Evolutionary conservation across 2,113 vertebrate genomes (phyloP).

Genomic region (Entomyzon cyanotis): DNA sequence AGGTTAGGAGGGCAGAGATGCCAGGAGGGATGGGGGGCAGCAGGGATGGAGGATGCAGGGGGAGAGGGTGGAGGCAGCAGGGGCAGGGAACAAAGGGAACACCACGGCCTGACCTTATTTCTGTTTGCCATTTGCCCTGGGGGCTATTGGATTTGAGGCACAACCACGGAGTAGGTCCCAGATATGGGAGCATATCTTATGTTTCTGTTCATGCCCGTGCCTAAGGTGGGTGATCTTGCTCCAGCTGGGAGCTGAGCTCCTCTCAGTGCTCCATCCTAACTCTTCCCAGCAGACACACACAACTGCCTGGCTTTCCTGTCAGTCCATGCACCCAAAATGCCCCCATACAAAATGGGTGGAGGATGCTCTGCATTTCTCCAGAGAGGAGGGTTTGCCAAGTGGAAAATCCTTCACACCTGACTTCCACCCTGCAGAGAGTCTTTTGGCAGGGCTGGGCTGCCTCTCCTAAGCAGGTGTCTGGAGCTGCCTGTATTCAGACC

Average conservation of each 20-base stretch:
- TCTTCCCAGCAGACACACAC: not conserved
- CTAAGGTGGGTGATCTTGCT: not conserved
- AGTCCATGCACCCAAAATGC: fast-evolving
- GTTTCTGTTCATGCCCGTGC: fast-evolving
- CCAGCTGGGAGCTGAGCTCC: not conserved
- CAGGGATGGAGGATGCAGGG: not conserved
- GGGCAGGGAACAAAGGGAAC: not conserved
- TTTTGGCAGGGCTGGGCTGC: not conserved
- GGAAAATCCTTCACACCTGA: not conserved
- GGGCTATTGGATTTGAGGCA: not conserved
- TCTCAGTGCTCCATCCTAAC: fast-evolving
- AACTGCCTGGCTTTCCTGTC: not conserved
- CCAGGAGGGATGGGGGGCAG: not conserved
- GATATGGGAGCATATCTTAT: not conserved
- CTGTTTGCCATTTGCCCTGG: not conserved
- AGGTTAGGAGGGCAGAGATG: not conserved
- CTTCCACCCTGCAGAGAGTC: not conserved
- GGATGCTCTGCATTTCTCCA: not conserved
- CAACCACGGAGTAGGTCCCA: not conserved
- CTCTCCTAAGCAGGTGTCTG: not conserved
- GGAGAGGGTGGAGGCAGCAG: not conserved
- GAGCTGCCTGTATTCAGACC: not conserved
- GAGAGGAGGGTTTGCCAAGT: not conserved
- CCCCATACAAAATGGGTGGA: not conserved
- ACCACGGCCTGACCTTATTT: not conserved